Percentiles rank a stretch among this genome's conserved stretches.
phyloP scores from a whole-genome alignment of 53 echinoderm and acorn worm species.

The Mesocentrotus franciscanus region DNA sequence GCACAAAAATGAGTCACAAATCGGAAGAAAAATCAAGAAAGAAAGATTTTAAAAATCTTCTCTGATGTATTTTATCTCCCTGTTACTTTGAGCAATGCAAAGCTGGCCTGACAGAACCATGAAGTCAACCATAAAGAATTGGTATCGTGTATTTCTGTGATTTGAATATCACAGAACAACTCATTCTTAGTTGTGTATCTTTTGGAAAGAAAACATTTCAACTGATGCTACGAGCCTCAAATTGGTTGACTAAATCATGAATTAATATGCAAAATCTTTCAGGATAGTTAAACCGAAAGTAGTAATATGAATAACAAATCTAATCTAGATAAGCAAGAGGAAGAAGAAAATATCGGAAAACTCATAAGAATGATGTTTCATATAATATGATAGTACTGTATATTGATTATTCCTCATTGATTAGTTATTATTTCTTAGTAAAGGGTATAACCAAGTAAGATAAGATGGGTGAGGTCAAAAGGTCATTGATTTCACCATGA shows the following conservation, averaged over 20 bases:
- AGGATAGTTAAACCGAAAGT: neutral
- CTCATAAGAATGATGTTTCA: neutral
- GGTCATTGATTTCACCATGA: conserved; percentile 49
- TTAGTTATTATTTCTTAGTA: neutral
- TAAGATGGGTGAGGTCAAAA: conserved; percentile 34
- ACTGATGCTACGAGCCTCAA: neutral
- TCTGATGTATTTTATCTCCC: neutral
- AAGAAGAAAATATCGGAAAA: neutral
- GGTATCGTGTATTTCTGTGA: neutral
- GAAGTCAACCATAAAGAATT: neutral
- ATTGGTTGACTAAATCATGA: neutral
- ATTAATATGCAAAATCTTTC: neutral
- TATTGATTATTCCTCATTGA: neutral
- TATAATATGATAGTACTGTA: neutral
- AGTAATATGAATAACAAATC: neutral
- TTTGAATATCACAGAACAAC: neutral
- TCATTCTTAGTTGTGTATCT: neutral
- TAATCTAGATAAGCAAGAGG: neutral
- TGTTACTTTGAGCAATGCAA: neutral
- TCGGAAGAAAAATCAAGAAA: neutral
- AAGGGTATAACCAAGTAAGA: neutral
- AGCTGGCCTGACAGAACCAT: neutral
- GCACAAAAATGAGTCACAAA: conserved; percentile 53
- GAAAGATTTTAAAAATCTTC: neutral
- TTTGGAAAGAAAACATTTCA: neutral